Base-by-base conservation (phyloP, 2,797 vertebrate species). In the Molossus alvarezi region DNA sequence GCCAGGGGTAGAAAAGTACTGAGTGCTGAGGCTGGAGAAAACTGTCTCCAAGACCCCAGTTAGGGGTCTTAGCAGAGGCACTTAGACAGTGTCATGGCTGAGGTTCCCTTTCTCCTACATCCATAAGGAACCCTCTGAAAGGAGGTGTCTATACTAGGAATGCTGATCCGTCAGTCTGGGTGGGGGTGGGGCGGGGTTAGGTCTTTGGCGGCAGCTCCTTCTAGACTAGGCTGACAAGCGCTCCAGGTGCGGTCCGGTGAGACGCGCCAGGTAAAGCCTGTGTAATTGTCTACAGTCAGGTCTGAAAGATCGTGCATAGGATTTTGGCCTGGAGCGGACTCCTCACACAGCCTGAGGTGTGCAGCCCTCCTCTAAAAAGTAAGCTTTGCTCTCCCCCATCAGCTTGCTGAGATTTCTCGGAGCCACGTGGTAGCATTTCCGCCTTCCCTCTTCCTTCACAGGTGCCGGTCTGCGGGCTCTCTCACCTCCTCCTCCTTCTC, bases 391-490 rank as follows among this genome's bases (percentile, higher is more conserved):
- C 65, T 53, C 9, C 53, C 45, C 27, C 33, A 10, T 37, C 9
- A 0, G 45, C 29, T 20, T 48, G 18, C n/a, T 1, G 25, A 58
- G 55, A 0, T 3, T 23, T 10, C 79, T 60, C 21, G 53, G 48
- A 65, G 33, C 27, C 21, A 5, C 9, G 7, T 29, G 29, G 69
- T 9, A 72, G 60, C n/a, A 0, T 41, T 51, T 29, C 51, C 15
- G 20, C 41, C 58, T 20, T 20, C 58, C 37, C 25, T 3, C 18
- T 37, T 18, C n/a, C 71, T 91, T 51, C 64, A 0, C 2, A 9
- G 13, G 5, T 37, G 14, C 20, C 8, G 0, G 1, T 4, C 37
- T 29, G n/a, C 25, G 25, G 48, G 9, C 58, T 69, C 21, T 14
- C n/a, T 37, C 5, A 3, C n/a, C n/a, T 7, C 10, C 33, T 48